A percentile compares a stretch with the other conserved stretches of the same genome.
Evolutionary conservation across 2,113 vertebrate genomes (phyloP).

Genomic region (Tichodroma muraria): DNA sequence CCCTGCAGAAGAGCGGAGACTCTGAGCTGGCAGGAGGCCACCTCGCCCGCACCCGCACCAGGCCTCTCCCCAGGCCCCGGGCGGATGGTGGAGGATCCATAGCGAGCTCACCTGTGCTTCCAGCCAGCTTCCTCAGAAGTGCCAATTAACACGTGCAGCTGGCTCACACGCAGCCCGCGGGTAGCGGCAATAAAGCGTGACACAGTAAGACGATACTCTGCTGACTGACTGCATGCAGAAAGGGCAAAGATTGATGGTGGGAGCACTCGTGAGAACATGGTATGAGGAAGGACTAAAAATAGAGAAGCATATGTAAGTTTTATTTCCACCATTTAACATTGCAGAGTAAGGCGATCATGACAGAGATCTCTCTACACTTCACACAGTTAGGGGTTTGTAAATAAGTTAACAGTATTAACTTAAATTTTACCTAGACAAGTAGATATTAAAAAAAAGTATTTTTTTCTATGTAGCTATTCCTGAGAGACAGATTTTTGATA

Average conservation of each 20-base stretch:
- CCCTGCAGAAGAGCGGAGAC: not conserved
- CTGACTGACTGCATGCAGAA: not conserved
- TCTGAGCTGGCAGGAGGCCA: not conserved
- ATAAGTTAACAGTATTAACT: not conserved
- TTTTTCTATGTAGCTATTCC: not conserved
- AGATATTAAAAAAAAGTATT: accelerated
- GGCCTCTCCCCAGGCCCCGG: not conserved
- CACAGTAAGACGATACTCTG: not conserved
- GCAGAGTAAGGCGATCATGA: not conserved
- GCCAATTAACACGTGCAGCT: not conserved
- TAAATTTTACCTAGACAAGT: not conserved
- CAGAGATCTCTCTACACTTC: not conserved
- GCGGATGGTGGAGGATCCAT: not conserved
- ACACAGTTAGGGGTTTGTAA: not conserved
- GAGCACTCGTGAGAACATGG: not conserved
- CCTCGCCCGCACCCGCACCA: accelerated
- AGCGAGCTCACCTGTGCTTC: not conserved
- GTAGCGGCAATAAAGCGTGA: not conserved
- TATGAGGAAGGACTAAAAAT: constrained; percentile 39
- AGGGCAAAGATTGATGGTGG: not conserved
- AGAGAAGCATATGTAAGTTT: not conserved
- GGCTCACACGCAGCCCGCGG: not conserved
- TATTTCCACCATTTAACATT: not conserved
- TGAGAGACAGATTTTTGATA: not conserved
- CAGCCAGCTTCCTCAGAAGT: not conserved